Evolutionary conservation across 2,888 invertebrate genomes (phyloP).

Genomic region (Spodoptera littoralis): DNA sequence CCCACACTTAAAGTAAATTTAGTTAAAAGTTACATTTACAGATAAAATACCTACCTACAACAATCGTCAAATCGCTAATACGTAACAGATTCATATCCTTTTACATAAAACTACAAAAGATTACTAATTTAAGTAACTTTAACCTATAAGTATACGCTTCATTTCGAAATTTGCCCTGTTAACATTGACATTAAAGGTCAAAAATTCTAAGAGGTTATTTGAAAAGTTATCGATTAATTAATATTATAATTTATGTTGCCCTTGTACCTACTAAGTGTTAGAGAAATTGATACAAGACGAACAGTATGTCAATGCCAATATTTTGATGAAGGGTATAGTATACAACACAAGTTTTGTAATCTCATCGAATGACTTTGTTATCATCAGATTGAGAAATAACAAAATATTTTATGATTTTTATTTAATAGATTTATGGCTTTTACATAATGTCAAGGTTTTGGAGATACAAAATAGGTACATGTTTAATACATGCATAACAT

Average conservation of each 20-base stretch:
- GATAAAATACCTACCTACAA: no score
- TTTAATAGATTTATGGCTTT: neutral
- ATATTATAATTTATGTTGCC: conserved; percentile 8
- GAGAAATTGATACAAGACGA: conserved; percentile 21
- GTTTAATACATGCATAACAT: neutral
- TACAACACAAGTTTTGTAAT: conserved; percentile 1
- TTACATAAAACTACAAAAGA: no score
- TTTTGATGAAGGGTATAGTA: conserved; percentile 12
- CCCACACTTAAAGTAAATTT: no score
- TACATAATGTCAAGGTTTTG: neutral
- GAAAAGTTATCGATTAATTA: neutral
- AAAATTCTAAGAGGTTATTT: neutral
- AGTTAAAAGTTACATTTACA: no score
- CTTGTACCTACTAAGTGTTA: conserved; percentile 35
- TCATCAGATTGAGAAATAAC: neutral
- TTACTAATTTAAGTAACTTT: no score
- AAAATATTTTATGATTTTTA: conserved; percentile 2
- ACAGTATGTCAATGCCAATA: conserved; percentile 47
- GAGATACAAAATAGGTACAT: no score
- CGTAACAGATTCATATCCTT: no score
- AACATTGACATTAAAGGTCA: conserved; percentile 8
- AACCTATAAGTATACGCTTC: no score
- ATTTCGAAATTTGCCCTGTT: neutral
- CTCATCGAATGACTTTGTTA: neutral
- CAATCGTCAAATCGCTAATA: no score